These are phyloP conservation scores for Pantelozetes paolii DNA, from an alignment of 2,888 invertebrate genomes.

Conservation along the genomic window DNA sequence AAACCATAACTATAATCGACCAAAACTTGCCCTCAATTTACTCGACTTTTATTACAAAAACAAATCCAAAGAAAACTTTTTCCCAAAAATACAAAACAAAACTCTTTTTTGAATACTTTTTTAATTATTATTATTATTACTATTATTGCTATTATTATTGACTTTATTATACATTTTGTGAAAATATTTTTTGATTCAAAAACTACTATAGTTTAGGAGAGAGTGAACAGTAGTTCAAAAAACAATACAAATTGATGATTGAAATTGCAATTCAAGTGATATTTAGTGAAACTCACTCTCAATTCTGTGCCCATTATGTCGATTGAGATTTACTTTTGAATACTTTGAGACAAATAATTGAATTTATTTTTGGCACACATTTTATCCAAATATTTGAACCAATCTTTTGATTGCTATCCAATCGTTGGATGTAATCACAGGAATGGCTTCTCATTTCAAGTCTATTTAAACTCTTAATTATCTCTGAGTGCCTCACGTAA, in stretches of 20 bases:
- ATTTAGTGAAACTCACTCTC: conserved; percentile 12
- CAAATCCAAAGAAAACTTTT: not conserved
- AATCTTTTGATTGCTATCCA: not conserved
- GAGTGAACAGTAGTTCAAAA: conserved; percentile 25
- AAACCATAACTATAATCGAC: not conserved
- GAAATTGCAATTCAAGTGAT: conserved; percentile 26
- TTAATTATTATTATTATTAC: conserved; percentile 19
- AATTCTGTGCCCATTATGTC: conserved; percentile 26
- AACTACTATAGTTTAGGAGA: conserved; percentile 10
- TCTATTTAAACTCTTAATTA: too few species aligned
- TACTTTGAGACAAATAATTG: not conserved
- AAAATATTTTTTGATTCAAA: conserved; percentile 7
- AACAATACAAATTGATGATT: not conserved
- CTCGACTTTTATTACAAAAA: not conserved
- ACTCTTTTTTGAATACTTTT: conserved; percentile 11
- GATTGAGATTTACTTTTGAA: conserved; percentile 20
- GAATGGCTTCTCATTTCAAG: not conserved
- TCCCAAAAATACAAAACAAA: not conserved
- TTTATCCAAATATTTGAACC: not conserved
- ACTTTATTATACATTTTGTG: conserved; percentile 25
- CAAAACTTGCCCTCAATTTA: conserved; percentile 27
- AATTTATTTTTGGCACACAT: conserved; percentile 19
- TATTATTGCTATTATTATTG: conserved; percentile 18
- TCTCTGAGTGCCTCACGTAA: conserved; percentile 29
- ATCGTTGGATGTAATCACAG: too few species aligned